Evolutionary conservation across 2,888 invertebrate genomes (phyloP), one percentile per base, ranked within the genome.

Genomic region (Coelinius sp.): DNA sequence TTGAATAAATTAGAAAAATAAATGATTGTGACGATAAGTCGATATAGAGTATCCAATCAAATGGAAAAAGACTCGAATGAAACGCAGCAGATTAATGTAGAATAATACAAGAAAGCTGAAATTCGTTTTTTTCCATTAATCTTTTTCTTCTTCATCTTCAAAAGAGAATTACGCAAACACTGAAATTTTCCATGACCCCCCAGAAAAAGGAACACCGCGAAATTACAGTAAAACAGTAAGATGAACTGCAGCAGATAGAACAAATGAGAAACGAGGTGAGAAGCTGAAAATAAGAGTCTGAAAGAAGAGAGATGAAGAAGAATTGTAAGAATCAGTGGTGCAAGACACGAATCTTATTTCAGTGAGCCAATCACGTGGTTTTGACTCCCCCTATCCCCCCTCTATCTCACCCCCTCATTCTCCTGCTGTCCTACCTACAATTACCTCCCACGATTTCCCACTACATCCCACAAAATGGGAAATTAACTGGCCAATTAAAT

Each of bases 261-360:
- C 35, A 59, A 25, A 59, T 12, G 38, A 22, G 41, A 27, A 38
- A 68, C 41, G 38, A 59, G 31, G 31, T 59, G 59, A 17, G 31
- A 7, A 20, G 14, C 20, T 59, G 25, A 56, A 17, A 44, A 68
- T 56, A 24, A 68, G 14, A 8, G 53, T 22, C 27, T 5, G 56
- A 41, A 25, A 12, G 31, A 59, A 38, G 20, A 25, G 12, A 24
- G 38, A 12, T 27, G 31, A 24, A 53, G 27, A n/a, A 10, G 35
- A 63, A 49, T 35, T 24, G 31, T 38, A 24, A 12, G 25, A 59
- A 59, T 71, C 66, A 62, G 46, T 59, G 46, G 24, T 66, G 66
- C 71, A 71, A 59, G 59, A 62, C 25, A 66, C 38, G 66, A 71
- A 59, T 71, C 66, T 62, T 71, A 59, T 71, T 66, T 35, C 44